A percentile compares a stretch with the other conserved stretches of the same genome.
phyloP scores from a whole-genome alignment of 2,888 invertebrate genomes.

The Melanargia galathea region DNA sequence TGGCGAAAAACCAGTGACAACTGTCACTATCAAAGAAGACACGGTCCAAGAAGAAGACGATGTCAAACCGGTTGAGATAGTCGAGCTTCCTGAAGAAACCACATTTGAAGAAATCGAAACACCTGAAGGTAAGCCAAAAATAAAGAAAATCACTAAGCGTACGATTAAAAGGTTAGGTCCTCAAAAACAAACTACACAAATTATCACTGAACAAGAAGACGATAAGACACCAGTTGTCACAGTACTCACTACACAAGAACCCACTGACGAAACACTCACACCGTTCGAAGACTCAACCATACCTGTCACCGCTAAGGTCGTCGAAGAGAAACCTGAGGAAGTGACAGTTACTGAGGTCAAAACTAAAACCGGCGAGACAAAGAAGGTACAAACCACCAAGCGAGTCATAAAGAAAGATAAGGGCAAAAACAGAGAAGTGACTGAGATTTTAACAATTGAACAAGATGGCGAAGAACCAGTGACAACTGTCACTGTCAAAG shows the following conservation, averaged over 20 bases:
- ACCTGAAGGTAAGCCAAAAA: conserved; percentile 46
- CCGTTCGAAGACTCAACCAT: conserved; percentile 35
- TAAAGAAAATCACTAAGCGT: conserved; percentile 50
- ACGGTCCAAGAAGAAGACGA: conserved; percentile 41
- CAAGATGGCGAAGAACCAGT: conserved; percentile 48
- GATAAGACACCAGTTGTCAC: conserved; percentile 45
- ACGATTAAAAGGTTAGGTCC: conserved; percentile 44
- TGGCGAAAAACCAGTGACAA: conserved; percentile 47
- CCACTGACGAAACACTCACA: conserved; percentile 26
- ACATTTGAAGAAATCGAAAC: conserved; percentile 54
- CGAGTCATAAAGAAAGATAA: conserved; percentile 51
- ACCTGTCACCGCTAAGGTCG: conserved; percentile 47
- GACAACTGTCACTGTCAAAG: conserved; percentile 42
- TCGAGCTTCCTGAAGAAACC: conserved; percentile 48
- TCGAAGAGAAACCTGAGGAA: conserved; percentile 43
- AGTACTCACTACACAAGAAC: conserved; percentile 24
- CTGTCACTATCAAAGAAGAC: conserved; percentile 41
- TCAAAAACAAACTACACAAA: conserved; percentile 37
- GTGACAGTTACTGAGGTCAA: conserved; percentile 59
- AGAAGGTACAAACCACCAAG: conserved; percentile 52
- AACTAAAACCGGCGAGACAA: conserved; percentile 56
- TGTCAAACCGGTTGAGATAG: conserved; percentile 28
- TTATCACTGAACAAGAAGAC: conserved; percentile 26
- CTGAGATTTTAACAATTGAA: conserved; percentile 47
- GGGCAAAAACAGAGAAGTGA: conserved; percentile 43